These are phyloP conservation scores for Torymus auratus DNA, from an alignment of 2,888 invertebrate genomes.

Conservation along the genomic window DNA sequence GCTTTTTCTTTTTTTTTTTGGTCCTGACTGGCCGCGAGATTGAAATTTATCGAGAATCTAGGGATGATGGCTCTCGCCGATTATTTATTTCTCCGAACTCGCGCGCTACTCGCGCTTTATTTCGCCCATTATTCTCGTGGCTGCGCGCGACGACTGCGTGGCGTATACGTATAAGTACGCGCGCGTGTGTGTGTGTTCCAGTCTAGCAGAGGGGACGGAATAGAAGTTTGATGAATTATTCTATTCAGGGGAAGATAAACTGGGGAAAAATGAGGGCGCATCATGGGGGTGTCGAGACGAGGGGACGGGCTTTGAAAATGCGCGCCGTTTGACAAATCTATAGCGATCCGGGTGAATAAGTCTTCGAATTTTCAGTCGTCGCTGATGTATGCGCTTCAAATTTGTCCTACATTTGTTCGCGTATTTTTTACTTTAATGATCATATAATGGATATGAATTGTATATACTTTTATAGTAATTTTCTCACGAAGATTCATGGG, in stretches of 20 bases:
- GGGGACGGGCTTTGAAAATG: neutral
- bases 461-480: too few relatives aligned
- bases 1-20: too few relatives aligned
- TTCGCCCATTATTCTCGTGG: constrained; percentile 1
- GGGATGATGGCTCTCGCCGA: neutral
- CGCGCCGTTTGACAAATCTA: neutral
- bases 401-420: too few relatives aligned
- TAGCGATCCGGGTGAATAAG: too few relatives aligned
- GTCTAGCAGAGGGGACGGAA: neutral
- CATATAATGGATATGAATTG: too few relatives aligned
- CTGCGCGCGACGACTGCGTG: neutral
- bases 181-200: too few relatives aligned
- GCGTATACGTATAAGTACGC: too few relatives aligned
- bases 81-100: constrained; percentile 24
- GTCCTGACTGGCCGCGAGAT: constrained; percentile 2
- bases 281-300: neutral
- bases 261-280: neutral
- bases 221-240: constrained; percentile 25
- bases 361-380: too few relatives aligned
- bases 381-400: too few relatives aligned
- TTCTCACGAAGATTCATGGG: too few relatives aligned
- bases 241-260: neutral
- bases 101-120: constrained; percentile 13
- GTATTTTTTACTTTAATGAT: too few relatives aligned
- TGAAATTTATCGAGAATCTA: constrained; percentile 41